Evolutionary conservation across 2,113 vertebrate species (phyloP).

Genomic region (Phalacrocorax aristotelis): DNA sequence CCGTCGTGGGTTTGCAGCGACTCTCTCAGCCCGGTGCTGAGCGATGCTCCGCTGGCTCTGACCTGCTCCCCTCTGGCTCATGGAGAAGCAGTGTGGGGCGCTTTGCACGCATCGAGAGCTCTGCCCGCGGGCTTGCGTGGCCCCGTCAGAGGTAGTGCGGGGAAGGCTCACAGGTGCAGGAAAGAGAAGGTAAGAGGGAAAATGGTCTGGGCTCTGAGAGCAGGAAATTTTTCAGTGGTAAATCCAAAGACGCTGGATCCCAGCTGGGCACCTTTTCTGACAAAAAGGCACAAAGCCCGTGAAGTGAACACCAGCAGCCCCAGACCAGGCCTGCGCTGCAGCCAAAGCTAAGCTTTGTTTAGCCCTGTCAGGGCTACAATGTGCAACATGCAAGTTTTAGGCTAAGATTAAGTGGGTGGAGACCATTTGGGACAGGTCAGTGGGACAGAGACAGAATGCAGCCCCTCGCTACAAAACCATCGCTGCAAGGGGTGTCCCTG

Average conservation of each 20-base stretch:
- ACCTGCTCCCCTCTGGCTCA: rapidly evolving
- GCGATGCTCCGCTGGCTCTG: neutral
- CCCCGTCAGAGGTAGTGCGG: neutral
- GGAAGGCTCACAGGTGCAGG: neutral
- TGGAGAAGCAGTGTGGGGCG: neutral
- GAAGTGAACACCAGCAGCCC: neutral
- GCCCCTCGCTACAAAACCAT: neutral
- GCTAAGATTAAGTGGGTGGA: neutral
- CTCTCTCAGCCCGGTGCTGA: neutral
- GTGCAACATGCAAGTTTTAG: neutral
- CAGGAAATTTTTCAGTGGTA: neutral
- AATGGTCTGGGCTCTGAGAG: neutral
- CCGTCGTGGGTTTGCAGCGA: neutral
- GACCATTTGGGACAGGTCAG: too few relatives aligned
- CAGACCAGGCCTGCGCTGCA: neutral
- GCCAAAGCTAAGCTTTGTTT: neutral
- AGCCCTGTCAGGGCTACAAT: neutral
- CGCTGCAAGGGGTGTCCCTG: neutral
- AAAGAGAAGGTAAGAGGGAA: neutral
- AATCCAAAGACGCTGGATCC: neutral
- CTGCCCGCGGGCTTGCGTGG: neutral
- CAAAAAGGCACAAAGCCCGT: neutral
- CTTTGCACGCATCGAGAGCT: neutral
- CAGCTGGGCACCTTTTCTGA: neutral
- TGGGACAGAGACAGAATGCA: neutral